These are phyloP conservation scores for Cerastis rubricosa DNA, from an alignment of 2,888 invertebrate genomes.

Conservation along the genomic window DNA sequence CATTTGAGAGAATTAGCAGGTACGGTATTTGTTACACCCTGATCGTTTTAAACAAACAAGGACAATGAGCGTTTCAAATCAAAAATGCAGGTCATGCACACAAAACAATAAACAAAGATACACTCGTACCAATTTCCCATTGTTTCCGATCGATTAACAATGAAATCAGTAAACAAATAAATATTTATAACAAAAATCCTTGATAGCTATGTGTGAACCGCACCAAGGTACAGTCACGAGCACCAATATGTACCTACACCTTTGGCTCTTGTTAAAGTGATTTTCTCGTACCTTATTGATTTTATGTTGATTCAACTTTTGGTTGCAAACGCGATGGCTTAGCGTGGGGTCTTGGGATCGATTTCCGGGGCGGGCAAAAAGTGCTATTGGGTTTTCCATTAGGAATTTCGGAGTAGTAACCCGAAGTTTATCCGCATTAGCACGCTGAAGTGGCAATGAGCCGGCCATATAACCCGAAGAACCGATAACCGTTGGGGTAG, in stretches of 20 bases:
- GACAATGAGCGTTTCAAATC: conserved; percentile 28
- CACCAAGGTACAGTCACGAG: conserved; percentile 12
- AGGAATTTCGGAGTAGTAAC: too few species aligned
- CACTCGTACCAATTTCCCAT: conserved; percentile 45
- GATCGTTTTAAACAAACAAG: conserved; percentile 15
- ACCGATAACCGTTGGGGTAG: too few species aligned
- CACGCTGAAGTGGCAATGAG: too few species aligned
- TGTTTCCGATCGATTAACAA: conserved; percentile 60
- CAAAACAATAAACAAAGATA: conserved; percentile 3
- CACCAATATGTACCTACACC: neutral
- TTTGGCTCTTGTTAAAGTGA: neutral
- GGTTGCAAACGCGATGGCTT: too few species aligned
- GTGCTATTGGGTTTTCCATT: too few species aligned
- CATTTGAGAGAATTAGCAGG: neutral
- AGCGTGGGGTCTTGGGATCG: too few species aligned
- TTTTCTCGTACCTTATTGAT: neutral
- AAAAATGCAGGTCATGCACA: conserved; percentile 14
- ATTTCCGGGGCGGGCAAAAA: too few species aligned
- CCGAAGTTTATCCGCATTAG: too few species aligned
- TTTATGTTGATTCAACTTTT: neutral
- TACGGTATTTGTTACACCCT: conserved; percentile 1
- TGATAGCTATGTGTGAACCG: conserved; percentile 49
- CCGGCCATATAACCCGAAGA: too few species aligned
- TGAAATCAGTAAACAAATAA: conserved; percentile 27
- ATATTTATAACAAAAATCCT: conserved; percentile 51